Percentiles rank a stretch among this genome's conserved stretches.
phyloP scores from a whole-genome alignment of 2,797 vertebrate genomes.

The Heterohyrax brucei region DNA sequence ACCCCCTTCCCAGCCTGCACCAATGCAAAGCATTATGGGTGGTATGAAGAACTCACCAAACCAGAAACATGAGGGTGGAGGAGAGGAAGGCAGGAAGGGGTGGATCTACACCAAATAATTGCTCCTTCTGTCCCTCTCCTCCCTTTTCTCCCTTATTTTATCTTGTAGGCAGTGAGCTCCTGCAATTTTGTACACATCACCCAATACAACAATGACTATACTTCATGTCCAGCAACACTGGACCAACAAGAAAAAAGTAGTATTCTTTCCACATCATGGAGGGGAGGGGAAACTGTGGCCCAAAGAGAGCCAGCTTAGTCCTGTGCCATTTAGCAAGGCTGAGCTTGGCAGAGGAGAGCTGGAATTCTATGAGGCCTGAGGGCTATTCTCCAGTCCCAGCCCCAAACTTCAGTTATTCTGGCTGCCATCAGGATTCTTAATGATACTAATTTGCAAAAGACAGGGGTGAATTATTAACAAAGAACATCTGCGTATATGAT shows the following conservation, averaged over 20 bases:
- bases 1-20: slow-evolving; percentile 86
- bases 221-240: slow-evolving; percentile 63
- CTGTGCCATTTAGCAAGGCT: slow-evolving; percentile 29
- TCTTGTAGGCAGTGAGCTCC: slow-evolving; percentile 70
- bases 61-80: slow-evolving; percentile 74
- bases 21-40: slow-evolving; percentile 83
- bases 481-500: background rate
- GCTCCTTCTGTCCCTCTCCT: slow-evolving; percentile 51
- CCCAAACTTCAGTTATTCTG: background rate
- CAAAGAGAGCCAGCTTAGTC: slow-evolving; percentile 50
- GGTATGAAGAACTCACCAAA: slow-evolving; percentile 79
- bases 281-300: slow-evolving; percentile 66
- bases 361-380: background rate
- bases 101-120: slow-evolving; percentile 43
- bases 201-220: slow-evolving; percentile 75
- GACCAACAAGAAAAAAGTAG: slow-evolving; percentile 74
- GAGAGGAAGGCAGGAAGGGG: slow-evolving; percentile 69
- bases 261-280: slow-evolving; percentile 68
- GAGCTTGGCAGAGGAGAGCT: background rate
- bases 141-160: slow-evolving; percentile 57
- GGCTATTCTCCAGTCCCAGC: background rate
- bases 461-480: background rate
- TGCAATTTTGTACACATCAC: slow-evolving; percentile 77
- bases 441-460: slow-evolving; percentile 60
- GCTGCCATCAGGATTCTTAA: background rate